phyloP scores from a whole-genome alignment of 1,140 invertebrate species.

The Orchestia grillus region DNA sequence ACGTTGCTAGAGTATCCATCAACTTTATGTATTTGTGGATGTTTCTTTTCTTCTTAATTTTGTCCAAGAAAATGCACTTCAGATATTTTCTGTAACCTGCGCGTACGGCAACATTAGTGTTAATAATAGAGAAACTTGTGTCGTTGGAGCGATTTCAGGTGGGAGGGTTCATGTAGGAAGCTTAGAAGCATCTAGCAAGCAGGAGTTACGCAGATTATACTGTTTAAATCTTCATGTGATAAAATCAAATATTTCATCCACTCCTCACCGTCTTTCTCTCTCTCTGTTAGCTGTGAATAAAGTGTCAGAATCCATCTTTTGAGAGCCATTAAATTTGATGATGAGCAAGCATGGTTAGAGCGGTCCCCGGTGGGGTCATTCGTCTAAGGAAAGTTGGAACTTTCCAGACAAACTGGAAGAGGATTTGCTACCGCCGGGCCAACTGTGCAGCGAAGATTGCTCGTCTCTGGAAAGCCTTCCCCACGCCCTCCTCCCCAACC shows the following conservation, averaged over 20 bases:
- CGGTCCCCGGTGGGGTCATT: not conserved
- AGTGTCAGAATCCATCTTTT: not conserved
- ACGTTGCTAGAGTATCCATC: not conserved
- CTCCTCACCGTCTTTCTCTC: not conserved
- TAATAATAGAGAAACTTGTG: not conserved
- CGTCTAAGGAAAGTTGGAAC: conserved; percentile 49
- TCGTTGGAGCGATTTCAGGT: not conserved
- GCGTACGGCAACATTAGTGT: not conserved
- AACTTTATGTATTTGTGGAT: not conserved
- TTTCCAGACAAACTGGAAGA: conserved; percentile 52
- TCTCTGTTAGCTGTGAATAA: not conserved
- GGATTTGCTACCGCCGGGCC: conserved; percentile 45
- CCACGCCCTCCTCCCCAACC: not conserved
- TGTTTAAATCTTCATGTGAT: not conserved
- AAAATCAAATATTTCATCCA: not conserved
- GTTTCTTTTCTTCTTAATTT: not conserved
- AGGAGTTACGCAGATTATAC: not conserved
- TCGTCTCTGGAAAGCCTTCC: conserved; percentile 22
- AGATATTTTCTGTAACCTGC: not conserved
- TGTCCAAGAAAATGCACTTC: not conserved
- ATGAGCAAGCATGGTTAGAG: not conserved
- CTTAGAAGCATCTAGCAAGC: not conserved
- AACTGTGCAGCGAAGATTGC: conserved; percentile 34
- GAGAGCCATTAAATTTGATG: not conserved
- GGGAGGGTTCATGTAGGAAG: not conserved